Evolutionary conservation across 1,140 invertebrate genomes (phyloP), one percentile per base, ranked within the genome.

Genomic region (Apolygus lucorum): DNA sequence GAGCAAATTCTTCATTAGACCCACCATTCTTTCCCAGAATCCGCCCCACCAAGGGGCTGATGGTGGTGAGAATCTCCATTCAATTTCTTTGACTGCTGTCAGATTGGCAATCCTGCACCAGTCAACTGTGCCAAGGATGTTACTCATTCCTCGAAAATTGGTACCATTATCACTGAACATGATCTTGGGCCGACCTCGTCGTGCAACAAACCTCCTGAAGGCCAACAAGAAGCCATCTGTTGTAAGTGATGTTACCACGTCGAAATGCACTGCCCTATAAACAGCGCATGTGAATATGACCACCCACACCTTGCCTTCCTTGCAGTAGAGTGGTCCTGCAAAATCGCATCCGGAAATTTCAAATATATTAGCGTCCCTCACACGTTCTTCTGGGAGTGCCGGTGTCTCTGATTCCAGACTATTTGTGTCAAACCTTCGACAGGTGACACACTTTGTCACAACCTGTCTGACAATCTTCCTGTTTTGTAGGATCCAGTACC

Each of bases 111-210:
- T 67, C 26, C 66, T 66, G 8, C 69, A 21, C 74, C 74, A 76
- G 17, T 76, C 29, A 25, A 75, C 25, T 28, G 34, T 70, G 2
- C 70, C 49, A 25, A 75, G 68, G 1, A 69, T 28, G 42, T 75
- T 74, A 24, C 68, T 54, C 0, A 68, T 65, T n/a, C 76, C 74
- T 21, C 63, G 65, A 66, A 80, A 79, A 70, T 79, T 80, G 1
- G 74, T 78, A 0, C 77, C 80, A 68, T 81, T 81, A 66, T 82
- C 78, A 42, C 73, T 78, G 63, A 76, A 80, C 14, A 82, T 76
- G 0, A 74, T 73, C 0, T 42, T 59, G 1, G 77, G 78, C 70
- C 76, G 68, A 52, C 78, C 76, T 70, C 76, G 71, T 63, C 75
- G 63, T n/a, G 74, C 74, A 13, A 78, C 70, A 69, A 80, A 80